Base-by-base conservation (phyloP, 2,797 vertebrate genomes). In the Discoglossus pictus region DNA sequence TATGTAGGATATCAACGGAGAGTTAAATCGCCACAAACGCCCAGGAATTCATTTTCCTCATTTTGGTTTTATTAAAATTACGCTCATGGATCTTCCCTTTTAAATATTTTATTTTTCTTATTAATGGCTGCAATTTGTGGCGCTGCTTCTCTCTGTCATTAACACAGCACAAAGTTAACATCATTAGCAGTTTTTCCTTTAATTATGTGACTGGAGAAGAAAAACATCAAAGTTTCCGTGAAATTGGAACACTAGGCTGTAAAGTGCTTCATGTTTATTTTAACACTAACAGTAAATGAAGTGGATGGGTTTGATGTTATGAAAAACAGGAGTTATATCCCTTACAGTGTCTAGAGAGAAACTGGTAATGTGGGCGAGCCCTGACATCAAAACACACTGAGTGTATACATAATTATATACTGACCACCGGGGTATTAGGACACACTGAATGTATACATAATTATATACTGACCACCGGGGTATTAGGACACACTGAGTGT, bases 221-320 rank as follows among this genome's bases (percentile, higher is more conserved):
- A 89, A 91, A 89, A 86, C 87, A 89, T 88, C 87, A 89, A 90
- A 90, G 89, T 90, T 91, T 87, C 88, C 83, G 77, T 89, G 87
- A 91, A 91, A 91, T 91, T 90, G 88, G 88, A 91, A 87, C 87
- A 86, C 84, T 89, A 88, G 44, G 86, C 86, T 90, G 85, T 87
- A 89, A 89, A 90, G 86, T 87, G 88, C 85, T 87, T 91, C 88
- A 90, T 91, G 89, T 90, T 91, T 91, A 91, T 91, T 91, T 89
- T 89, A 91, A 89, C 89, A 91, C 89, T 89, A 91, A 90, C 87
- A 90, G 89, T 91, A 88, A 90, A 89, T 89, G 87, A 90, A 88
- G 88, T 86, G 88, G 87, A 91, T 89, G 87, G 86, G 85, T 90
- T 89, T 86, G 89, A 88, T 88, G 87, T 90, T 90, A 89, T 88